Percentiles rank a stretch among this genome's conserved stretches.
These are phyloP conservation scores for Drosophila kepulauana DNA, from an alignment of 1,140 invertebrate species.

Conservation along the genomic window DNA sequence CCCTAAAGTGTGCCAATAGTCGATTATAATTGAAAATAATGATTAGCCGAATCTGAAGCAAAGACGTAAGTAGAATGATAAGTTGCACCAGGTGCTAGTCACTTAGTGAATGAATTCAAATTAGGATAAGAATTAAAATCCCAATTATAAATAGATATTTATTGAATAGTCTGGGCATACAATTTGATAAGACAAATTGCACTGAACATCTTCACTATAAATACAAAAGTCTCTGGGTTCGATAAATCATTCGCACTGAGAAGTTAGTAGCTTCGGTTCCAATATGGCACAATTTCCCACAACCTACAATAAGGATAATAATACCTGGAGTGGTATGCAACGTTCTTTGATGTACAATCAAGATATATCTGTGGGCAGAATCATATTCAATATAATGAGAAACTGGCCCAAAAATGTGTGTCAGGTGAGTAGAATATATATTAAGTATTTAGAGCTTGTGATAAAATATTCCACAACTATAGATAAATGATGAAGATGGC, in stretches of 20 bases:
- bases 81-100: neutral
- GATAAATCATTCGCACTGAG: neutral
- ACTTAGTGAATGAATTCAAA: neutral
- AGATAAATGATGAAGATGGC: conserved; percentile 23
- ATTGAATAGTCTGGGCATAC: neutral
- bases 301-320: neutral
- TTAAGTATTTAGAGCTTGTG: too few relatives aligned
- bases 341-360: neutral
- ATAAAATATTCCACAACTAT: too few relatives aligned
- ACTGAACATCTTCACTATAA: neutral
- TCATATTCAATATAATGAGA: neutral
- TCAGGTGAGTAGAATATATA: neutral
- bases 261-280: neutral
- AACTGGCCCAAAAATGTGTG: neutral
- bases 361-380: neutral
- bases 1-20: neutral
- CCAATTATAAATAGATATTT: neutral
- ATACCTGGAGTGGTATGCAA: neutral
- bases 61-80: neutral
- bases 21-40: neutral
- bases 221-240: neutral
- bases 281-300: conserved; percentile 1
- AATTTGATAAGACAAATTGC: neutral
- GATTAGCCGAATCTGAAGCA: neutral
- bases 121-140: neutral